These are phyloP conservation scores for Chironomus riparius DNA, from an alignment of 2,888 invertebrate species.

Conservation along the genomic window DNA sequence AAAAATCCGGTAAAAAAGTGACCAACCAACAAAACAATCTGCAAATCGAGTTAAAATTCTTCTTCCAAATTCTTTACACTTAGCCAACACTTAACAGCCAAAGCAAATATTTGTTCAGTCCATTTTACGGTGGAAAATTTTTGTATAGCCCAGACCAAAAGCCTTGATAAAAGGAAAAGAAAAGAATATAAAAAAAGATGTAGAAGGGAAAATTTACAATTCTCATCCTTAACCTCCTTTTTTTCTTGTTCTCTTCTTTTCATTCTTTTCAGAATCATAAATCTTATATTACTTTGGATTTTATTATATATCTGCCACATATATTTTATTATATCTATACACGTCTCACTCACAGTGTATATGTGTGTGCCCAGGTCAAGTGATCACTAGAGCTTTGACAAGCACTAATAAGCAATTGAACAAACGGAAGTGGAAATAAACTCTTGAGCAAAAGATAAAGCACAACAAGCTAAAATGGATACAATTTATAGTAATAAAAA, in stretches of 20 bases:
- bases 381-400: not conserved
- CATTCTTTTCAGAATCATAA: not conserved
- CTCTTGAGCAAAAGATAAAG: not conserved
- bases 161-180: not conserved
- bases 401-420: not conserved
- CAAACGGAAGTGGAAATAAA: not conserved
- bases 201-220: not conserved
- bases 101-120: too few relatives aligned
- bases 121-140: too few relatives aligned
- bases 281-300: not conserved
- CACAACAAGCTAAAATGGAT: conserved; percentile 34
- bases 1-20: too few relatives aligned
- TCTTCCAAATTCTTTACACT: too few relatives aligned
- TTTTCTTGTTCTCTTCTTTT: not conserved
- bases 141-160: too few relatives aligned
- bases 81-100: too few relatives aligned
- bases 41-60: too few relatives aligned
- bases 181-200: not conserved
- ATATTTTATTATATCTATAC: not conserved
- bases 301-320: not conserved
- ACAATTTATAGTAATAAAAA: conserved; percentile 43
- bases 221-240: not conserved
- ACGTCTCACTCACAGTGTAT: not conserved
- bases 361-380: not conserved
- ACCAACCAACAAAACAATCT: too few relatives aligned